Base-by-base conservation (phyloP, 2,888 invertebrate genomes). In the Drosophila mimica region DNA sequence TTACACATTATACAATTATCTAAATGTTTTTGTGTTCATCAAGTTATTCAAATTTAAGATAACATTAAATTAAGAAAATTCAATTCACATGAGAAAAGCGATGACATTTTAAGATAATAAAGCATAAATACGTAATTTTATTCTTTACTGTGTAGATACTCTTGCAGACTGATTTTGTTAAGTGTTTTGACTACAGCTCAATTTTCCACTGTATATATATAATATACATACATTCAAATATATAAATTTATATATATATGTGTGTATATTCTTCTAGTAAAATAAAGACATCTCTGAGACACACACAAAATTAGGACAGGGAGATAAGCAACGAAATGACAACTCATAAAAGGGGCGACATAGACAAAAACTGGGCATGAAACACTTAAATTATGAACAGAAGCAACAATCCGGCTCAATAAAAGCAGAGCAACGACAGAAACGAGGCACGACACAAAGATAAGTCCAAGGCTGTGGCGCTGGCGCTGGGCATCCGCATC, bases 311-410 rank as follows among this genome's bases (percentile, higher is more conserved):
- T 38, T 48, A 54, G 53, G 49, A 15, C 62, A 54, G 60, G 31
- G 40, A 52, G 70, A 61, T 70, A 70, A 70, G 70, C 61, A 54
- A 40, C 71, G 8, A 43, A 54, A 62, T 51, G 70, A 62, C 62
- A 70, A 53, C 62, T n/a, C 70, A 43, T 70, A 70, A 70, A 62
- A 54, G 56, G 56, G 71, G 30, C 49, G 43, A 36, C 33, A 51
- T 62, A 43, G 69, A 63, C 57, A 68, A 61, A 71, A 79, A 43
- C 40, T 40, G 40, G 40, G 57, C 38, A 57, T 57, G 30, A 40
- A 57, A 57, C 57, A 57, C 57, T 57, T n/a, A 57, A 57, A 57
- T 67, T 71, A 79, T 75, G 46, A 75, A 65, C 79, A 58, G 52
- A 52, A 60, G 76, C 63, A 64, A 71, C 72, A 71, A 57, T 15